A percentile compares a stretch with the other conserved stretches of the same genome.
These are phyloP conservation scores for Limnephilus rhombicus DNA, from an alignment of 2,888 invertebrate species.

Conservation along the genomic window DNA sequence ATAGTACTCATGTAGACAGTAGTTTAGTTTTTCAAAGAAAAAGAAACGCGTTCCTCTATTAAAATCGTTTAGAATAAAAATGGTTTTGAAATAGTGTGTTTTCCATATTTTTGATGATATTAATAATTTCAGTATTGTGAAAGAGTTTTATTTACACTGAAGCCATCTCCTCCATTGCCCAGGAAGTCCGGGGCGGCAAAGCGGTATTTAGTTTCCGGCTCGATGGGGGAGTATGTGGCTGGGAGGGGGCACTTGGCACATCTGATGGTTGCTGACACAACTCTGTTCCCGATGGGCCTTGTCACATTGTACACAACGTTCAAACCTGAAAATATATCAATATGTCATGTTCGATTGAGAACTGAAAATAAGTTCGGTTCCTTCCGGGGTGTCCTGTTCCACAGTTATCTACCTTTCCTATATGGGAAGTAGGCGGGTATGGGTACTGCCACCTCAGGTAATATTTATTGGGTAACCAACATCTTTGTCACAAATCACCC, in stretches of 20 bases:
- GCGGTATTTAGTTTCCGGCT: constrained; percentile 78
- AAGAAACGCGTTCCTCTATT: too few species aligned
- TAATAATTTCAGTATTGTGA: not conserved
- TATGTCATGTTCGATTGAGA: not conserved
- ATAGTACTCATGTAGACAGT: too few species aligned
- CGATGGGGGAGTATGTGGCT: constrained; percentile 78
- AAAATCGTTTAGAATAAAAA: too few species aligned
- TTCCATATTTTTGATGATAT: not conserved
- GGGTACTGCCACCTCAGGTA: too few species aligned
- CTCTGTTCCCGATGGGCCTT: constrained; percentile 78
- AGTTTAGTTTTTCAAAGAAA: too few species aligned
- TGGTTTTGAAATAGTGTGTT: not conserved
- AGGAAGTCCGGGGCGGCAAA: constrained; percentile 81
- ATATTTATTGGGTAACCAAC: too few species aligned
- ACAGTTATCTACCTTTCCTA: too few species aligned
- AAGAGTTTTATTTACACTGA: constrained; percentile 70
- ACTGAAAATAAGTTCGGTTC: not conserved
- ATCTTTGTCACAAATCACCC: too few species aligned
- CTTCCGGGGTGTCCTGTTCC: too few species aligned
- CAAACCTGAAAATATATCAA: constrained; percentile 74
- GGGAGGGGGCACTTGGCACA: constrained; percentile 83
- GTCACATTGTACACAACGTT: constrained; percentile 80
- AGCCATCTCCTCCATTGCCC: constrained; percentile 85
- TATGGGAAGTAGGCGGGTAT: too few species aligned
- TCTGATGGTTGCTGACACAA: constrained; percentile 77